Evolutionary conservation across 2,888 invertebrate genomes (phyloP).

Genomic region (Heterodera filipjevi): DNA sequence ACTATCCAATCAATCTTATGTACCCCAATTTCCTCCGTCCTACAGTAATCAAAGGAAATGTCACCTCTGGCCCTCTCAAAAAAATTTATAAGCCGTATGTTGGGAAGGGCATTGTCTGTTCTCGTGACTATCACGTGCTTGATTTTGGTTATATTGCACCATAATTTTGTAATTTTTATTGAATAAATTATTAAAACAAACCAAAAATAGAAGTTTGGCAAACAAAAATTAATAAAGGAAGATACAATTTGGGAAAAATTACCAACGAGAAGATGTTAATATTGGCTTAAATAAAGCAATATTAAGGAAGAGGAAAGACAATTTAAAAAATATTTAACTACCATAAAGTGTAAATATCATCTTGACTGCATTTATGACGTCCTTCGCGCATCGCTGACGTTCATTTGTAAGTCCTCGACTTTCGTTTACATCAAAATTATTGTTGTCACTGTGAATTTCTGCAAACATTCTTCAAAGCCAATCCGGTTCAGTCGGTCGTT

Average conservation of each 20-base stretch:
- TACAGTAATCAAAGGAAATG: neutral
- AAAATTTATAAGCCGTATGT: slow-evolving; percentile 23
- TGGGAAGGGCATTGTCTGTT: slow-evolving; percentile 2
- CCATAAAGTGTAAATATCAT: neutral
- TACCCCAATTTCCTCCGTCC: slow-evolving; percentile 7
- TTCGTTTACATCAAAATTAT: neutral
- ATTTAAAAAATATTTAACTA: neutral
- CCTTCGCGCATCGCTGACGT: neutral
- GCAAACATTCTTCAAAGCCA: neutral
- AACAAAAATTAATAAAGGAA: neutral
- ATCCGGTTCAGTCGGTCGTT: neutral
- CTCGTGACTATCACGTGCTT: neutral
- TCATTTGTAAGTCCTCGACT: too few relatives aligned
- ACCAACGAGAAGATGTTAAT: too few relatives aligned
- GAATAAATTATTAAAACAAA: too few relatives aligned
- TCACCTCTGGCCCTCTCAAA: neutral
- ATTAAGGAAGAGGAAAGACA: neutral
- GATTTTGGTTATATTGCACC: slow-evolving; percentile 16
- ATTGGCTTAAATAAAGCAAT: too few relatives aligned
- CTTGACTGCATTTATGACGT: neutral
- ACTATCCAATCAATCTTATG: neutral
- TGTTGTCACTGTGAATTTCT: neutral
- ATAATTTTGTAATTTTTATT: too few relatives aligned
- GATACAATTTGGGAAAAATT: neutral
- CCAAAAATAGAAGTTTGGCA: neutral